phyloP scores from a whole-genome alignment of 1,140 invertebrate species.

The Subanguina moxae region DNA sequence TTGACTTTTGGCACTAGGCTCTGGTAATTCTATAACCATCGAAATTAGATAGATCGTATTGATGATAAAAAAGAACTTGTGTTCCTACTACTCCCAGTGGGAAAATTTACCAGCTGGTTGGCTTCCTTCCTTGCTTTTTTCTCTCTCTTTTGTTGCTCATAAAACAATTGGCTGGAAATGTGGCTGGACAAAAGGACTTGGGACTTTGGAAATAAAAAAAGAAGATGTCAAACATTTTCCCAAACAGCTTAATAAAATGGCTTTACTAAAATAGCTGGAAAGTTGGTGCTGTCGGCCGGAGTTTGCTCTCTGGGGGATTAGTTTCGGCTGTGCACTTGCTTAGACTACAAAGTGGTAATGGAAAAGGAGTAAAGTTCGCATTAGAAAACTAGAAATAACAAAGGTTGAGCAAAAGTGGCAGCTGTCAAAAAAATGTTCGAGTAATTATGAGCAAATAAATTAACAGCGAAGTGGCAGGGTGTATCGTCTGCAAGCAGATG shows the following conservation, averaged over 20 bases:
- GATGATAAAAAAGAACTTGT: slow-evolving; percentile 4
- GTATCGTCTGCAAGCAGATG: no score
- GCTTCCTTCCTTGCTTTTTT: not conserved
- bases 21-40: no score
- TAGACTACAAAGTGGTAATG: not conserved
- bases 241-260: not conserved
- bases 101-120: not conserved
- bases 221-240: not conserved
- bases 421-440: no score
- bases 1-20: no score
- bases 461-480: no score
- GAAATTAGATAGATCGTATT: slow-evolving; percentile 1
- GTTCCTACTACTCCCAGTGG: not conserved
- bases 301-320: not conserved
- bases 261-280: no score
- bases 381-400: no score
- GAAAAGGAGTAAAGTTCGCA: not conserved
- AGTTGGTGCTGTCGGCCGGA: not conserved
- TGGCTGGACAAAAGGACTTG: no score
- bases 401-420: no score
- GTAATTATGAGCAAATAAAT: no score
- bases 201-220: not conserved
- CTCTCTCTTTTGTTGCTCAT: not conserved
- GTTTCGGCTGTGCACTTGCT: not conserved
- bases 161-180: not conserved